phyloP scores from a whole-genome alignment of 2,797 vertebrate genomes.

The Ctenochaetus hawaiiensis region DNA sequence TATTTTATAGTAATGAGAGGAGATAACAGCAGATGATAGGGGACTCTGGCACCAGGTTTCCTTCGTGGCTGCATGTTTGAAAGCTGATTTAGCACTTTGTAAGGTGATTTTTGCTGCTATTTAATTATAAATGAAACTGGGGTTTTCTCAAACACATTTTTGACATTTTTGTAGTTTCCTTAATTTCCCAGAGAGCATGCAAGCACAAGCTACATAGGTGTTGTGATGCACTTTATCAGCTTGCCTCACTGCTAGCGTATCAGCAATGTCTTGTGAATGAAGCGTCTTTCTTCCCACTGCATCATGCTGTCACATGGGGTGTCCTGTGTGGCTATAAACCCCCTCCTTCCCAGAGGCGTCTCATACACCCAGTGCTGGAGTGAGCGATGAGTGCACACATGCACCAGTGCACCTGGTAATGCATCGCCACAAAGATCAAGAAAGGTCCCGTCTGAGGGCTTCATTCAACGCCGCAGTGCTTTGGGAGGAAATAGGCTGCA shows the following conservation, averaged over 20 bases:
- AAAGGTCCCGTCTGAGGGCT: slow-evolving; percentile 79
- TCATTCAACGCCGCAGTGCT: slow-evolving; percentile 77
- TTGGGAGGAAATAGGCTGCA: slow-evolving; percentile 76
- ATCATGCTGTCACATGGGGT: slow-evolving; percentile 75
- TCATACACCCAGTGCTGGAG: slow-evolving; percentile 57
- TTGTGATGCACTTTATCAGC: slow-evolving; percentile 50
- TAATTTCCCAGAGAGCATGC: background rate
- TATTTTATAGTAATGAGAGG: slow-evolving; percentile 70
- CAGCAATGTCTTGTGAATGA: slow-evolving; percentile 63
- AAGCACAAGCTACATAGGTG: slow-evolving; percentile 2
- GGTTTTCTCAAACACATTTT: slow-evolving; percentile 13
- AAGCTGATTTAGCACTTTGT: slow-evolving; percentile 59
- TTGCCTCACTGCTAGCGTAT: slow-evolving; percentile 21
- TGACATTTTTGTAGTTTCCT: background rate
- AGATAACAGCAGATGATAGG: slow-evolving; percentile 71
- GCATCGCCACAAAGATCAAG: slow-evolving; percentile 80
- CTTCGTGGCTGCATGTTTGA: slow-evolving; percentile 53
- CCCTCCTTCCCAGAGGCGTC: slow-evolving; percentile 50
- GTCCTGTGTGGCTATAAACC: slow-evolving; percentile 58
- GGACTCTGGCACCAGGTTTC: slow-evolving; percentile 58
- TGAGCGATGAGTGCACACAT: slow-evolving; percentile 80
- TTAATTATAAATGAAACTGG: slow-evolving; percentile 50
- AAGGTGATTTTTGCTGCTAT: slow-evolving; percentile 40
- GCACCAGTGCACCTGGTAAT: slow-evolving; percentile 82
- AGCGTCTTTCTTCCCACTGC: slow-evolving; percentile 59